Evolutionary conservation across 2,797 vertebrate species (phyloP), one percentile per base, ranked within the genome.

Genomic region (Ceryle rudis): DNA sequence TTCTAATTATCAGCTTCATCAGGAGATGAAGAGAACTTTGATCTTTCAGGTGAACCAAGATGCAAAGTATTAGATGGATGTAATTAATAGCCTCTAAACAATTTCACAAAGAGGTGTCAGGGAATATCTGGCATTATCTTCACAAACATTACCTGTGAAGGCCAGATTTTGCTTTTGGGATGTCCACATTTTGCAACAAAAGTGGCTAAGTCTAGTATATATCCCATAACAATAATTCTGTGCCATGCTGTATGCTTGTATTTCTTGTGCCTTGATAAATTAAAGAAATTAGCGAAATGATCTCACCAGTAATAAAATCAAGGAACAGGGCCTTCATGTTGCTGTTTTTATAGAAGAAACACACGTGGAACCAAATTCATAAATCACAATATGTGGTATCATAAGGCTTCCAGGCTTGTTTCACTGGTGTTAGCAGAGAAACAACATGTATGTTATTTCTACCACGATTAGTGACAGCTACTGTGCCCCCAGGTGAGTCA

Each of bases 11-110:
- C 66, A 73, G 21, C 42, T 84, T n/a, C n/a, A 65, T 87, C 60
- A 91, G 29, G 81, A 49, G 42, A 81, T n/a, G 18, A 90, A 88
- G 35, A 84, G 31, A 95, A 89, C 67, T 90, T 74, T 94, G 78
- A 89, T 77, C 78, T 77, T 95, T 71, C 47, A 89, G 33, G 39
- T 89, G 60, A 93, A 79, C 31, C 2, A 4, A 86, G 85, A 95
- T 14, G 10, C 29, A 71, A 70, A 77, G 44, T 70, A 33, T 61
- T 64, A 92, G 37, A 84, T 31, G 10, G 10, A 64, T 39, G 7
- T 51, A 82, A 92, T 90, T 80, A 90, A 86, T 33, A 75, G 35
- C 41, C 62, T 66, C 65, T 20, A 42, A 89, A 85, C 18, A 91
- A 65, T 91, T 93, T 95, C 58, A 83, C 46, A 75, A 78, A 55